phyloP scores from a whole-genome alignment of 2,797 vertebrate species.

The Ctenosaura bakeri region DNA sequence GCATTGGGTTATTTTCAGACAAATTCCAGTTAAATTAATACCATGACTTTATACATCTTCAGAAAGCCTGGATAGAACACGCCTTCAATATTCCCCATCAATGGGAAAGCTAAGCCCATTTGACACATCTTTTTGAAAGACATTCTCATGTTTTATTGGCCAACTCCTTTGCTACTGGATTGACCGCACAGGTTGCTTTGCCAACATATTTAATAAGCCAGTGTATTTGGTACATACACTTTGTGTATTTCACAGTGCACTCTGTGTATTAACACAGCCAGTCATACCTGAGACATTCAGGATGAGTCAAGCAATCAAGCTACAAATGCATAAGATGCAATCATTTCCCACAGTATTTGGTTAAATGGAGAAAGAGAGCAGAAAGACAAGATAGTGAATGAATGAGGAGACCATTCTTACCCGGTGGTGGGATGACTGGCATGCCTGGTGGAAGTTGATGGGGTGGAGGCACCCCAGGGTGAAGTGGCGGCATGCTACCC shows the following conservation, averaged over 20 bases:
- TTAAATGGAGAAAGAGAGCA: constrained; percentile 78
- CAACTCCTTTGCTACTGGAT: constrained; percentile 6
- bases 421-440: constrained; percentile 88
- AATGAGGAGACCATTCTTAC: constrained; percentile 92
- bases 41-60: not conserved
- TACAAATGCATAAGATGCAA: constrained; percentile 77
- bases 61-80: not conserved
- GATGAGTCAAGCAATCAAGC: constrained; percentile 49
- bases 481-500: constrained; percentile 93
- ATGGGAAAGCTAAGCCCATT: constrained; percentile 23
- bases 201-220: constrained; percentile 9
- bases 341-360: constrained; percentile 84
- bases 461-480: constrained; percentile 91
- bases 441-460: constrained; percentile 90
- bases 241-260: constrained; percentile 33
- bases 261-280: constrained; percentile 29
- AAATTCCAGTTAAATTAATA: not conserved
- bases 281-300: constrained; percentile 42
- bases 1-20: not conserved
- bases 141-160: constrained; percentile 11
- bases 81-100: constrained; percentile 47
- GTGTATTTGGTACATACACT: constrained; percentile 14
- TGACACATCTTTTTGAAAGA: not conserved
- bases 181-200: not conserved
- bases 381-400: constrained; percentile 86